These are phyloP conservation scores for Piscicola geometra DNA, from an alignment of 2,888 invertebrate species.

Conservation along the genomic window DNA sequence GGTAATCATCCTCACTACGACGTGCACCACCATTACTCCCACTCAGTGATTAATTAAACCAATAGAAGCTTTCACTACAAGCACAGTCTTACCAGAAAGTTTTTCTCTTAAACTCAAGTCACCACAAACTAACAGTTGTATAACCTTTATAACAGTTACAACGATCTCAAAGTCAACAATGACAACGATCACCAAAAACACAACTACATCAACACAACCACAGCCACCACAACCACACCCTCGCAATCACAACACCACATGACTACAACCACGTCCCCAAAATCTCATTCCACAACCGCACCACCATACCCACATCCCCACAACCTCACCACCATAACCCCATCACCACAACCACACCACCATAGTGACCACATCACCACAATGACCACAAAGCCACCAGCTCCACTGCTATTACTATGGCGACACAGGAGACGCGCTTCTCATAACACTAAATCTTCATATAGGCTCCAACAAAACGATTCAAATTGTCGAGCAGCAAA, in stretches of 20 bases:
- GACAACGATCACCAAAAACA: neutral
- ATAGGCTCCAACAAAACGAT: conserved; percentile 1
- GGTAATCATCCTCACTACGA: too few species aligned
- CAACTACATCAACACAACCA: neutral
- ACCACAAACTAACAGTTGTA: too few species aligned
- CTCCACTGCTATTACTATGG: conserved; percentile 6
- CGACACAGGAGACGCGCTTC: conserved; percentile 7
- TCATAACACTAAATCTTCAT: conserved; percentile 15
- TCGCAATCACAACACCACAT: neutral
- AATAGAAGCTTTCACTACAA: too few species aligned
- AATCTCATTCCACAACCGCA: neutral
- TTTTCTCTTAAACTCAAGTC: too few species aligned
- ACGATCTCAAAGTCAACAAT: too few species aligned
- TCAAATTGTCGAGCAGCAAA: conserved; percentile 13
- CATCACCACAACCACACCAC: neutral
- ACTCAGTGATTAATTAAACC: too few species aligned
- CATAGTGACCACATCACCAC: neutral
- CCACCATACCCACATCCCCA: neutral
- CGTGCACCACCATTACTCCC: too few species aligned
- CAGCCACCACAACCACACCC: neutral
- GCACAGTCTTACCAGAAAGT: too few species aligned
- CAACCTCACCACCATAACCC: neutral
- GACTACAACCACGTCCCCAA: neutral
- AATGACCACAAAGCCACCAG: neutral
- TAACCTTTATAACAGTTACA: too few species aligned